These are phyloP conservation scores for Dryadula phaetusa DNA, from an alignment of 2,888 invertebrate genomes.

Conservation along the genomic window DNA sequence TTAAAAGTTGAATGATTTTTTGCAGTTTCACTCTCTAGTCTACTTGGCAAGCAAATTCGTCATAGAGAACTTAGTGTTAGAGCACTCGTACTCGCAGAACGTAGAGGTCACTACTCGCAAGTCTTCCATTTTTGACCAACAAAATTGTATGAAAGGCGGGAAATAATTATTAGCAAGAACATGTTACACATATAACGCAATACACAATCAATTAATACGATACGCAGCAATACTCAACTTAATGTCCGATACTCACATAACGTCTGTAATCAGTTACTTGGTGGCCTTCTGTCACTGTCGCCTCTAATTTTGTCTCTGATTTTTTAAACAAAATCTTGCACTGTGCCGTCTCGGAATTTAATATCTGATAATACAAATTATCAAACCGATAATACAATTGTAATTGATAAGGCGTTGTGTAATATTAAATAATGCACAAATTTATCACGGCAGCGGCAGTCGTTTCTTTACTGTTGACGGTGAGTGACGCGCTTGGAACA, in stretches of 20 bases:
- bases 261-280: background rate
- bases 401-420: slow-evolving; percentile 39
- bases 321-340: background rate
- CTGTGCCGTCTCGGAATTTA: background rate
- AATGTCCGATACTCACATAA: background rate
- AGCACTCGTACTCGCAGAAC: too few relatives aligned
- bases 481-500: slow-evolving; percentile 46
- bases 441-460: slow-evolving; percentile 48
- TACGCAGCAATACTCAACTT: background rate
- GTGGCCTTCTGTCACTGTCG: background rate
- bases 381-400: slow-evolving; percentile 25
- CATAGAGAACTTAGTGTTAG: too few relatives aligned
- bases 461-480: slow-evolving; percentile 51
- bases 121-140: too few relatives aligned
- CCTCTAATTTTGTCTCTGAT: background rate
- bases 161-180: too few relatives aligned
- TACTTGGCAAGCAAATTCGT: too few relatives aligned
- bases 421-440: slow-evolving; percentile 41
- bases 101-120: too few relatives aligned
- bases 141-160: too few relatives aligned
- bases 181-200: background rate
- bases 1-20: too few relatives aligned
- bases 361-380: background rate
- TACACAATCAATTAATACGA: background rate
- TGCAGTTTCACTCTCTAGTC: too few relatives aligned